Evolutionary conservation across 2,888 invertebrate genomes (phyloP), one percentile per base, ranked within the genome.

Genomic region (Spialia ferax): DNA sequence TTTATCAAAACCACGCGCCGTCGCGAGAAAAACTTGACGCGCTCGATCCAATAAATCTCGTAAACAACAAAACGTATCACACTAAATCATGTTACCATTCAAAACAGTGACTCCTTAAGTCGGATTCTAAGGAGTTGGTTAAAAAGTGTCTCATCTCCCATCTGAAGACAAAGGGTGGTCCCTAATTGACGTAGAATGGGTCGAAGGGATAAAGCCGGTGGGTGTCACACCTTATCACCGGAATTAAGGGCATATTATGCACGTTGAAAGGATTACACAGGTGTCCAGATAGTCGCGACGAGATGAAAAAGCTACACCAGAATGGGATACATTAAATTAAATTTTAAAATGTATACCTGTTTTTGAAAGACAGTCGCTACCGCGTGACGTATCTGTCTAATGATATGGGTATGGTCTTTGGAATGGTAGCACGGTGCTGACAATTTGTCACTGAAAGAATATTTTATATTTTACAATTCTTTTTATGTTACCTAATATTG

Each of bases 181-280:
- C 83, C 88, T 92, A 93, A 91, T 93, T 91, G 93, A 86, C 81
- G 86, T 81, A 82, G 84, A 85, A 86, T 88, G 82, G 84, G 83
- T 76, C 78, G 75, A 77, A 73, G 79, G 75, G 77, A 93, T 91
- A 93, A 93, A 87, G 79, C 90, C 87, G 86, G 83, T 85, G 88
- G 87, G 88, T 91, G 93, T 92, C 93, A 92, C 86, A 92, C 88
- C 85, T 83, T 91, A 93, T 93, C 93, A 93, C 88, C 84, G 79
- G 89, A 89, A 93, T 93, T 93, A 93, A 91, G 88, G 88, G 82
- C 84, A 90, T 87, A 93, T 93, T 93, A 93, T 93, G 77, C 79
- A 72, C 79, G 86, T 81, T 91, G 91, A 91, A 92, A 90, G 91
- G 93, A 87, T 93, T 92, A 92, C 91, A 93, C 93, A 93, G 93